A percentile compares a stretch with the other conserved stretches of the same genome.
Evolutionary conservation across 2,888 invertebrate genomes (phyloP).

Genomic region (Scaeva pyrastri): DNA sequence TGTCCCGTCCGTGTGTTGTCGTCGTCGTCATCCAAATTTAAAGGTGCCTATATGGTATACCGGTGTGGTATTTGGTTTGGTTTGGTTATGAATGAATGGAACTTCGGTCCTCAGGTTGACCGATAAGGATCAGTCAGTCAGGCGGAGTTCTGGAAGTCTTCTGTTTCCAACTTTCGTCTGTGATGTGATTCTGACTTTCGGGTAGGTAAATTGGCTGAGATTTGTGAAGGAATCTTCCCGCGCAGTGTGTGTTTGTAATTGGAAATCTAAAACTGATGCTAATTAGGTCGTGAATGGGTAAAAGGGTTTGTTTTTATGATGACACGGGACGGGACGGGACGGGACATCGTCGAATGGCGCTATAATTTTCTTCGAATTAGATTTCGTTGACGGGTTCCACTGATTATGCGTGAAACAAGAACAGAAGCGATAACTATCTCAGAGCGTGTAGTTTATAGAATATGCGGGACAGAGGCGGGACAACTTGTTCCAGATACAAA

Average conservation of each 20-base stretch:
- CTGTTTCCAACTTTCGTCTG: slow-evolving; percentile 6
- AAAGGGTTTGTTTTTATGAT: slow-evolving; percentile 11
- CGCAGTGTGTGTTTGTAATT: slow-evolving; percentile 31
- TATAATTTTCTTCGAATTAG: slow-evolving; percentile 72
- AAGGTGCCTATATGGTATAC: too few relatives aligned
- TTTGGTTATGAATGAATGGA: slow-evolving; percentile 68
- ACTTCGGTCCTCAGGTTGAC: slow-evolving; percentile 21
- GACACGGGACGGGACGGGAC: neutral
- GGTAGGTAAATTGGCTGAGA: slow-evolving; percentile 64
- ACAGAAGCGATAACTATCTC: slow-evolving; percentile 53
- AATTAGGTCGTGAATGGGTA: slow-evolving; percentile 68
- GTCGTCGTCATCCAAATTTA: too few relatives aligned
- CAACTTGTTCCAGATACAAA: neutral
- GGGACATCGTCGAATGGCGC: slow-evolving; percentile 54
- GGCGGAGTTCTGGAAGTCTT: slow-evolving; percentile 26
- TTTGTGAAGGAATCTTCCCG: slow-evolving; percentile 34
- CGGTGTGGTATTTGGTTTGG: neutral
- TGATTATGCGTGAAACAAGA: slow-evolving; percentile 72
- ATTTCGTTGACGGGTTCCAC: slow-evolving; percentile 59
- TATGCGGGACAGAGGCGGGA: neutral
- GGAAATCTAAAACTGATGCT: slow-evolving; percentile 71
- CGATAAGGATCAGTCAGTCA: slow-evolving; percentile 73
- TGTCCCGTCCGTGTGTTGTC: neutral
- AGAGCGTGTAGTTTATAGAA: slow-evolving; percentile 21
- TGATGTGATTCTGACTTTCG: slow-evolving; percentile 27